Percentiles rank a stretch among this genome's conserved stretches.
Conservation (phyloP, 2,888 invertebrate species). For the Apodemia mormo region DNA sequence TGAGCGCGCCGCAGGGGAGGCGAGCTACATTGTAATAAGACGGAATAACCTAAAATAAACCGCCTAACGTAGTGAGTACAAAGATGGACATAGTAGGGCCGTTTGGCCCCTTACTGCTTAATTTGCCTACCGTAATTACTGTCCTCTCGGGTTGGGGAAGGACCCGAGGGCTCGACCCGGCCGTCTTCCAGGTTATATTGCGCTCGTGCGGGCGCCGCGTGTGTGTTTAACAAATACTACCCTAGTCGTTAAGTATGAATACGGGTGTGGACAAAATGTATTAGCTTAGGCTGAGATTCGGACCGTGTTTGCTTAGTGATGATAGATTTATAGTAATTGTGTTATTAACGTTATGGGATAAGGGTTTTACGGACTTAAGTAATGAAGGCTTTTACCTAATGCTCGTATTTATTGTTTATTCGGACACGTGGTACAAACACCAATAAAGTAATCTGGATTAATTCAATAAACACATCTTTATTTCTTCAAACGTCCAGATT, state of each 20-base stretch:
- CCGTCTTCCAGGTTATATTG: slow-evolving; percentile 79
- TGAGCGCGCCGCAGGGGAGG: slow-evolving; percentile 79
- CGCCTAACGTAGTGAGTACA: slow-evolving; percentile 58
- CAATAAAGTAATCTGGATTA: too few relatives aligned
- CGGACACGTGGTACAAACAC: slow-evolving; percentile 32
- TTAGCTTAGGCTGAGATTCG: slow-evolving; percentile 82
- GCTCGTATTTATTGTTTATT: slow-evolving; percentile 74
- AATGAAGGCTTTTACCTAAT: slow-evolving; percentile 79
- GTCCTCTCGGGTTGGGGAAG: slow-evolving; percentile 78
- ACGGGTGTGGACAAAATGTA: slow-evolving; percentile 82
- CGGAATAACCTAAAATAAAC: slow-evolving; percentile 80
- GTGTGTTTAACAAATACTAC: slow-evolving; percentile 79
- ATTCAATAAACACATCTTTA: too few relatives aligned
- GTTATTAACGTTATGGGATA: slow-evolving; percentile 82
- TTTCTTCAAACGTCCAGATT: too few relatives aligned
- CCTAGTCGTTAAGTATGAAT: slow-evolving; percentile 80
- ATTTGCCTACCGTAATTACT: slow-evolving; percentile 83
- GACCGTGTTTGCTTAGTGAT: slow-evolving; percentile 79
- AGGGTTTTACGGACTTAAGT: slow-evolving; percentile 81
- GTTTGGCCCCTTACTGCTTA: slow-evolving; percentile 78
- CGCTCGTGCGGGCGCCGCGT: slow-evolving; percentile 76
- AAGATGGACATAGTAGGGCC: slow-evolving; percentile 74
- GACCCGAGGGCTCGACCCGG: slow-evolving; percentile 72
- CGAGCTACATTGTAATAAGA: slow-evolving; percentile 79
- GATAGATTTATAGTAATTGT: slow-evolving; percentile 83